Base-by-base conservation (phyloP, 1,140 invertebrate species). In the Drosophila murphyi region DNA sequence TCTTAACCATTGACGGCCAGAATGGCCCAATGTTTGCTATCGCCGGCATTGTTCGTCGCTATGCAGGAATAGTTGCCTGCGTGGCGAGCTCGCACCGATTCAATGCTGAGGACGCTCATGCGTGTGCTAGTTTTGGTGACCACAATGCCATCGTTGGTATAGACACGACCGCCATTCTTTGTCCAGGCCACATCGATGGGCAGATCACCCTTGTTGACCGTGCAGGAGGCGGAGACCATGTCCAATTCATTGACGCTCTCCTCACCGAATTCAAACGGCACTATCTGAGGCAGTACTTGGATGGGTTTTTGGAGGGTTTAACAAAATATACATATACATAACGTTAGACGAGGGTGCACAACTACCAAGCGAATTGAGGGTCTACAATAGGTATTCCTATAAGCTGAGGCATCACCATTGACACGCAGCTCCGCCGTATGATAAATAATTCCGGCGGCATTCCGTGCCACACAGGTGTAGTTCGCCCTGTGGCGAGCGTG, bases 141-240 rank as follows among this genome's bases (percentile, higher is more conserved):
- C 10, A 93, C 92, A 52, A 95, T 92, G 47, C 91, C 93, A 91
- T 91, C 92, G 65, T 80, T 92, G 73, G 82, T 91, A 65, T 79
- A 89, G 50, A 92, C 82, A 10, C 90, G 79, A 10, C 91, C 90
- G 32, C 90, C 81, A 63, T 94, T 91, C 56, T 93, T 93, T 3
- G 90, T 92, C 97, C 97, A 98, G 43, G 93, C 93, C 71, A 97
- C 96, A 60, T 95, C 95, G 72, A 98, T 93, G 5, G 97, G 97
- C 76, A 95, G 94, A 92, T 98, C 97, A 39, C 97, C 97, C 92
- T 97, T 97, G 78, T 95, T 95, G 7, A 98, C 95, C 28, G 96
- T 95, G 93, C 97, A 98, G 29, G 95, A 94, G 50, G 96, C 93
- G 2, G 94, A 95, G 20, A 94, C 95, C 90, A 94, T 94, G 74